Conservation (phyloP, 2,113 vertebrate species). For the Zingel zingel region DNA sequence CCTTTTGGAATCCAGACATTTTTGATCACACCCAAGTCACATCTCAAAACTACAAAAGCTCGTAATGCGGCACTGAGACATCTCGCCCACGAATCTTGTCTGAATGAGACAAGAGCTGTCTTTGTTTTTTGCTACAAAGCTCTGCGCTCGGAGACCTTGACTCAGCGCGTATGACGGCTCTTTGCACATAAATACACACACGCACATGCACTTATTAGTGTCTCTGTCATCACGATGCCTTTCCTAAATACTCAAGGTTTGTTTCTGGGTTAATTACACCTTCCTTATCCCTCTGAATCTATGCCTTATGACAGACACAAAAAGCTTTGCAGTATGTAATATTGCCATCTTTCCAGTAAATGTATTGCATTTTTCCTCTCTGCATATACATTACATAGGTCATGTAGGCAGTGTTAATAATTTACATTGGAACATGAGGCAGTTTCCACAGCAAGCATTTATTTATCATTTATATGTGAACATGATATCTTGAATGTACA, state of each 20-base stretch:
- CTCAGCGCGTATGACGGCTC: slow-evolving; percentile 47
- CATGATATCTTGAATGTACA: background rate
- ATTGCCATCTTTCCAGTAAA: slow-evolving; percentile 11
- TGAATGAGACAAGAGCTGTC: slow-evolving; percentile 64
- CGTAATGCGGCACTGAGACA: slow-evolving; percentile 42
- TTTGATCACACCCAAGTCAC: slow-evolving; percentile 61
- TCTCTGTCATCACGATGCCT: slow-evolving; percentile 56
- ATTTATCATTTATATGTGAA: background rate
- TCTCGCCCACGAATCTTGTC: slow-evolving; percentile 59
- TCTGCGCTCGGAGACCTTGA: slow-evolving; percentile 46
- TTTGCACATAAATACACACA: slow-evolving; percentile 38
- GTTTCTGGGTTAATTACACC: slow-evolving; percentile 67
- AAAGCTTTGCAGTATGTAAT: slow-evolving; percentile 30
- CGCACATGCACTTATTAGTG: slow-evolving; percentile 53
- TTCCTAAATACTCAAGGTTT: slow-evolving; percentile 66
- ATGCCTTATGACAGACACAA: slow-evolving; percentile 17
- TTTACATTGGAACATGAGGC: background rate
- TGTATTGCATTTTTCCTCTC: background rate
- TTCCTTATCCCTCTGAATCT: slow-evolving; percentile 51
- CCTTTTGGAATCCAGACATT: slow-evolving; percentile 50
- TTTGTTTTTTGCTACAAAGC: slow-evolving; percentile 41
- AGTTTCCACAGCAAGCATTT: slow-evolving; percentile 3
- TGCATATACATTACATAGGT: background rate
- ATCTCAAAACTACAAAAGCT: slow-evolving; percentile 52
- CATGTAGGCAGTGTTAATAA: background rate